Conservation (phyloP, 2,113 vertebrate genomes). For the Neodon shergylaensis region DNA sequence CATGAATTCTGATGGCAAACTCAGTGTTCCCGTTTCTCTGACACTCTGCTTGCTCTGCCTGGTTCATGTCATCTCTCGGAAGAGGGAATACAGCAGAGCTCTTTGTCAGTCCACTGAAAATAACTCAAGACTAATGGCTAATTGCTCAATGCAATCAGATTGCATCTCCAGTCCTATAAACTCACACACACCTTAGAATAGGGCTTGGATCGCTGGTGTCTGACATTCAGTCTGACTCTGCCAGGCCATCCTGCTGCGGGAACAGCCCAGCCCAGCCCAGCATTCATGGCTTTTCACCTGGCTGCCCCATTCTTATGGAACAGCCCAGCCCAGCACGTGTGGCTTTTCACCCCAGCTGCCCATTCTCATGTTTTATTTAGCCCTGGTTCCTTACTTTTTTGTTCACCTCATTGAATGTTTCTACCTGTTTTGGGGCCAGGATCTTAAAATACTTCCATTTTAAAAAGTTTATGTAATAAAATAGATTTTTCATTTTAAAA, state of each 20-base stretch:
- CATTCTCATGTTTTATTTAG: not conserved
- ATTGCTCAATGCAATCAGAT: not conserved
- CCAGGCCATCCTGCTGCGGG: not conserved
- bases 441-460: not conserved
- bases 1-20: not conserved
- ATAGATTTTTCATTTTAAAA: conserved; percentile 8
- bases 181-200: not conserved
- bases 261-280: not conserved
- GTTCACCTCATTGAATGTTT: not conserved
- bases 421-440: not conserved
- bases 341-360: not conserved
- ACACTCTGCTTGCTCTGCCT: not conserved
- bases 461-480: not conserved
- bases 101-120: not conserved
- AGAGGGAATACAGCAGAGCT: not conserved
- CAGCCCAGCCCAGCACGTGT: not conserved
- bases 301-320: accelerated
- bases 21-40: not conserved
- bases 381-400: not conserved
- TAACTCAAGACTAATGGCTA: conserved; percentile 13
- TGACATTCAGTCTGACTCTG: not conserved
- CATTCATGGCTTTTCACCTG: not conserved
- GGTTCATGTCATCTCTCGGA: not conserved
- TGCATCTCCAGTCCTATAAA: not conserved
- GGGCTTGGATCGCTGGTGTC: not conserved